phyloP scores from a whole-genome alignment of 1,140 invertebrate species.

The Sitobion miscanthi region DNA sequence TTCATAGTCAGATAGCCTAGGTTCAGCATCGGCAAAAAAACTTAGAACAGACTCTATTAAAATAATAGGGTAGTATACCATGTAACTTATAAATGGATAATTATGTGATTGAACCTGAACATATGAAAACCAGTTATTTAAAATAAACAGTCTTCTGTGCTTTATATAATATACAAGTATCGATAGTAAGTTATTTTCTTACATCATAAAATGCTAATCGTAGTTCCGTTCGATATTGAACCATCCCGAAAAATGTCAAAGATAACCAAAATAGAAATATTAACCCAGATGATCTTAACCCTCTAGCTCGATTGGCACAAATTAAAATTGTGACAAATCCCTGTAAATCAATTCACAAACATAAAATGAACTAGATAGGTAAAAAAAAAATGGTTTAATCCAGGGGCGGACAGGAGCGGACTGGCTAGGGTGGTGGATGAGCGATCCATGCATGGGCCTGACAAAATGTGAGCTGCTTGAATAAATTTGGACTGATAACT shows the following conservation, averaged over 20 bases:
- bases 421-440: no score
- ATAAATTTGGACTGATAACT: no score
- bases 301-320: conserved; percentile 80
- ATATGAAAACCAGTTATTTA: background rate
- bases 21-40: conserved; percentile 79
- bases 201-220: conserved; percentile 60
- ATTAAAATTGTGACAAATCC: conserved; percentile 73
- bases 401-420: no score
- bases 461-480: no score
- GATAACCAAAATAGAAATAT: conserved; percentile 89
- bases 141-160: no score
- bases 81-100: conserved; percentile 77
- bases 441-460: no score
- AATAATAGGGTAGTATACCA: conserved; percentile 81
- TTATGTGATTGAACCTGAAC: conserved; percentile 54
- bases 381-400: no score
- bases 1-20: conserved; percentile 73
- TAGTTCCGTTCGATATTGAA: conserved; percentile 77
- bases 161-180: background rate
- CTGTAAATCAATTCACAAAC: conserved; percentile 64
- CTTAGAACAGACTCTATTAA: conserved; percentile 78
- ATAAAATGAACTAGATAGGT: background rate
- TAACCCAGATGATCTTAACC: conserved; percentile 84
- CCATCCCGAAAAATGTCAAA: conserved; percentile 71
- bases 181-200: conserved; percentile 14